Percentiles rank a stretch among this genome's conserved stretches.
Evolutionary conservation across 2,797 vertebrate species (phyloP).

Genomic region (Tangara arthus): DNA sequence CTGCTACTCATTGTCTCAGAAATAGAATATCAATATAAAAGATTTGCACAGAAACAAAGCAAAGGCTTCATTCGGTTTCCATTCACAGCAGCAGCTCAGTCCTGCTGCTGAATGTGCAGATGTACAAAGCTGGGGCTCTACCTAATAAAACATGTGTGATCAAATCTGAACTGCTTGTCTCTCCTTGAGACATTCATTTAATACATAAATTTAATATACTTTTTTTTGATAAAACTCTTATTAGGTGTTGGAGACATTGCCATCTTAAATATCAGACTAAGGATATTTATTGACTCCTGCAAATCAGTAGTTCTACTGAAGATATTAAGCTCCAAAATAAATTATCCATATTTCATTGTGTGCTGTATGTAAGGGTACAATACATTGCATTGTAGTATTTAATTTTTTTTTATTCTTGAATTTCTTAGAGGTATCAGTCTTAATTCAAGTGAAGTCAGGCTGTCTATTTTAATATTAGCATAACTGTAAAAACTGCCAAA

Average conservation of each 20-base stretch:
- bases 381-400: neutral
- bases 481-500: neutral
- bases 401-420: neutral
- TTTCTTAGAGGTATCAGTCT: neutral
- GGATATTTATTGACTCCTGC: slow-evolving; percentile 14
- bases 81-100: neutral
- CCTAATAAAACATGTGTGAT: slow-evolving; percentile 29
- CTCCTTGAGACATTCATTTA: slow-evolving; percentile 23
- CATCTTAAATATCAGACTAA: slow-evolving; percentile 28
- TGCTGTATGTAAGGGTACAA: neutral
- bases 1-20: neutral
- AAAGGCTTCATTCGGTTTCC: neutral
- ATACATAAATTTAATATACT: slow-evolving; percentile 46
- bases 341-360: neutral
- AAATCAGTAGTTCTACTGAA: neutral
- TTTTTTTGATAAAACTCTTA: slow-evolving; percentile 44
- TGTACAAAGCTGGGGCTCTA: neutral
- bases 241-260: neutral
- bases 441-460: neutral
- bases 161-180: slow-evolving; percentile 38
- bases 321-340: slow-evolving; percentile 7
- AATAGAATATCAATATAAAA: neutral
- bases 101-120: neutral
- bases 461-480: neutral
- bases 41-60: slow-evolving; percentile 8